Percentiles rank a stretch among this genome's conserved stretches.
phyloP scores from a whole-genome alignment of 2,113 vertebrate species.

The Cettia cetti region DNA sequence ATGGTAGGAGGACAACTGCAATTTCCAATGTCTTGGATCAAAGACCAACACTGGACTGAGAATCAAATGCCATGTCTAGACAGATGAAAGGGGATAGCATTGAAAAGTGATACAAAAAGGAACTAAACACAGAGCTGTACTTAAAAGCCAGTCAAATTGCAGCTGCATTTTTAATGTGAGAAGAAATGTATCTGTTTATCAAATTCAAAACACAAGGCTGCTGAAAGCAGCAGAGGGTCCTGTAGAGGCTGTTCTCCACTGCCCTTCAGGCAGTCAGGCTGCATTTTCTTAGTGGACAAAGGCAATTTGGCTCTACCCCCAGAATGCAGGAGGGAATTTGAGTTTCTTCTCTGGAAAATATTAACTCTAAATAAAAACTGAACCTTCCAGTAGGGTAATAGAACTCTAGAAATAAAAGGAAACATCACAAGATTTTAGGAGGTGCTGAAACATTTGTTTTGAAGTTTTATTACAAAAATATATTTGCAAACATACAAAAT shows the following conservation, averaged over 20 bases:
- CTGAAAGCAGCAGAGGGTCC: neutral
- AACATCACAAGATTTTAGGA: conserved; percentile 49
- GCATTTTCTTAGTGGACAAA: neutral
- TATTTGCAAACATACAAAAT: conserved; percentile 84
- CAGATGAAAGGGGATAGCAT: neutral
- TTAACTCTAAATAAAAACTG: neutral
- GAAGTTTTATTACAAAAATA: conserved; percentile 86
- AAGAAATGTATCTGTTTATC: neutral
- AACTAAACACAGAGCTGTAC: neutral
- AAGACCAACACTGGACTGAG: neutral
- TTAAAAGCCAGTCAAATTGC: neutral
- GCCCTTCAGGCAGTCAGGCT: neutral
- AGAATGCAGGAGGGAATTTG: neutral
- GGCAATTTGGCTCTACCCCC: neutral
- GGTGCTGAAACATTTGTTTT: conserved; percentile 77
- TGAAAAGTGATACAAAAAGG: neutral
- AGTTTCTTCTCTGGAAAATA: neutral
- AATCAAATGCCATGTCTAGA: neutral
- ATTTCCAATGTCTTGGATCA: neutral
- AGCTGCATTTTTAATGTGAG: neutral
- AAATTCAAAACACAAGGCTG: neutral
- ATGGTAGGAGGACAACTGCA: neutral
- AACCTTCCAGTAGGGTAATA: neutral
- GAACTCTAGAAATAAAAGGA: conserved; percentile 22
- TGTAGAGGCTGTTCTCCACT: neutral